phyloP scores from a whole-genome alignment of 92 coral and sea anemone genomes.

The Scolanthus callimorphus region DNA sequence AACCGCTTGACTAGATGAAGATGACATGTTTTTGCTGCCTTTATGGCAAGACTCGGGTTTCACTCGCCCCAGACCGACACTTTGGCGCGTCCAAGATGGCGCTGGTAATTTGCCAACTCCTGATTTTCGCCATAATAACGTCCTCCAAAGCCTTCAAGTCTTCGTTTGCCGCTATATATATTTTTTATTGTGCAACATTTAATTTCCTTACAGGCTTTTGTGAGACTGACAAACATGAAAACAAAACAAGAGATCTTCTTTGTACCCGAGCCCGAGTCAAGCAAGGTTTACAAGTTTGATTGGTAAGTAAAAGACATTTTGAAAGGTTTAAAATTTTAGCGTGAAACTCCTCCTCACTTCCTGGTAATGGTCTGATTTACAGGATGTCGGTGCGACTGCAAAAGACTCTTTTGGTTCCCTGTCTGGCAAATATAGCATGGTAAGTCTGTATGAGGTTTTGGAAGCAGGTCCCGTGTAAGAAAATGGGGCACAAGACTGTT shows the following conservation, averaged over 20 bases:
- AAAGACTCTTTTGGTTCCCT: conserved; percentile 89
- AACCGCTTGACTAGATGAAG: conserved; percentile 80
- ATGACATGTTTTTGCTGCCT: no score
- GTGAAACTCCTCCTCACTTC: not conserved
- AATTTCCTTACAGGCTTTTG: conserved; percentile 61
- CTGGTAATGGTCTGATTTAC: not conserved
- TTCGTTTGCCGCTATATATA: no score
- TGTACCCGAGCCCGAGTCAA: conserved; percentile 91
- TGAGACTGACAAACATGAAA: conserved; percentile 78
- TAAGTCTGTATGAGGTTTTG: conserved; percentile 31
- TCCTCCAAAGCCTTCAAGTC: no score
- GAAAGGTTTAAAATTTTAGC: not conserved
- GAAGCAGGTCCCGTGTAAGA: no score
- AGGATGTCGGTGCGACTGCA: conserved; percentile 92
- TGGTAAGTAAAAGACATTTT: conserved; percentile 64
- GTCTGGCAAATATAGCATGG: conserved; percentile 90
- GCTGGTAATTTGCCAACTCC: no score
- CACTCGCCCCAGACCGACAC: no score
- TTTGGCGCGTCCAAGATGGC: no score
- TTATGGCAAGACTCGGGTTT: no score
- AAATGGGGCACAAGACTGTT: no score
- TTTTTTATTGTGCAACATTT: not conserved
- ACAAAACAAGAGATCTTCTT: conserved; percentile 94
- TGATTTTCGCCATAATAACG: no score
- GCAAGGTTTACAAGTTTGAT: conserved; percentile 90